Evolutionary conservation across 1,140 invertebrate genomes (phyloP).

Genomic region (Pseudomyrmex dendroicus): DNA sequence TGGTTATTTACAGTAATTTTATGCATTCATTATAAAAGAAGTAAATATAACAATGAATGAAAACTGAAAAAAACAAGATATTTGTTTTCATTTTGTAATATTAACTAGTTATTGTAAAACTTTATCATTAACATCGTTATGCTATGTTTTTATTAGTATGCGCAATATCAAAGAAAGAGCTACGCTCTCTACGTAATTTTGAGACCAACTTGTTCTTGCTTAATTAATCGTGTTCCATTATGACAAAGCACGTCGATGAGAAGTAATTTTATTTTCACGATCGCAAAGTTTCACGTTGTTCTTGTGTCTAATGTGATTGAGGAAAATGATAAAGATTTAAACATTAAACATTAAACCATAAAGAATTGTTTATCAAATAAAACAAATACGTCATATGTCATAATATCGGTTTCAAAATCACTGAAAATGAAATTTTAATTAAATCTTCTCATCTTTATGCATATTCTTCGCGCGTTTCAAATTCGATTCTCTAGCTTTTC

Average conservation of each 20-base stretch:
- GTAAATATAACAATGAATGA: background rate
- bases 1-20: too few species aligned
- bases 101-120: conserved; percentile 2
- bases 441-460: conserved; percentile 12
- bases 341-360: background rate
- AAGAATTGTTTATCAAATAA: conserved; percentile 5
- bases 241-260: background rate
- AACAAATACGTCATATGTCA: conserved; percentile 13
- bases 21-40: too few species aligned
- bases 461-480: background rate
- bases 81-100: background rate
- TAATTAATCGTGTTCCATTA: conserved; percentile 41
- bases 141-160: background rate
- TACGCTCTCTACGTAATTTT: background rate
- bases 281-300: background rate
- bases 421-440: conserved; percentile 46
- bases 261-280: conserved; percentile 34
- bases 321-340: background rate
- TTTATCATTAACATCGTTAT: background rate
- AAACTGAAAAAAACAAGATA: background rate
- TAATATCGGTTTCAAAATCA: background rate
- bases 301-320: background rate
- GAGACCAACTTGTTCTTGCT: background rate
- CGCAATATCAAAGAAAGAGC: background rate
- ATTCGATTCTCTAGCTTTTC: too few species aligned